Evolutionary conservation across 2,888 invertebrate genomes (phyloP), one percentile per base, ranked within the genome.

Genomic region (Meiosimyza platycephala): DNA sequence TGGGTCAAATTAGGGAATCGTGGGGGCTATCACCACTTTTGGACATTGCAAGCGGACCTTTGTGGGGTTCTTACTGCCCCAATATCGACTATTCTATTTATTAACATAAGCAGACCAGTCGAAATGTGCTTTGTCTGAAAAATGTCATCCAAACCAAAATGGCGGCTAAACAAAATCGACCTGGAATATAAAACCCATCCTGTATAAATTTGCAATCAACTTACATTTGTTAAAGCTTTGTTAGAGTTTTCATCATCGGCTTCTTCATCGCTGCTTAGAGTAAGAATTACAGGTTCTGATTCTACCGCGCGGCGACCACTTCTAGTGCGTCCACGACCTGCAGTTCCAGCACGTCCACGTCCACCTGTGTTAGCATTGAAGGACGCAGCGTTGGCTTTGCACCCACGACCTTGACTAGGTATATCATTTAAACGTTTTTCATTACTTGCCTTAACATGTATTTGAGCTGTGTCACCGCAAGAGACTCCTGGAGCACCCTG

Each of bases 241-340:
- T 79, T 84, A 0, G 82, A 76, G 2, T 79, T 77, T n/a, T 83
- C 83, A 66, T 85, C 85, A 22, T 79, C 84, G 4, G 82, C 92
- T 78, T 92, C 93, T 77, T 93, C 93, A 80, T 93, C 93, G 67
- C 92, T 93, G 82, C 93, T 93, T 65, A 92, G 87, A 16, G 92
- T 91, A 74, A 93, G 87, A 80, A 93, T 91, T 11, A 92, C 92
- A 52, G 92, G 91, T 80, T 93, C 92, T 1, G 89, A 88, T 80
- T 93, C 93, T 1, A 90, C 89, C 1, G 89, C 88, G 71, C 90
- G 90, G 59, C 80, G 82, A 0, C 84, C 84, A 48, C 82, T 83
- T n/a, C 85, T 79, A 11, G 82, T 77, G 9, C 83, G 82, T 76
- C 90, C 88, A n/a, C 89, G 87, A 4, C 76, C 75, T 5, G 80